These are phyloP conservation scores for Scleropages formosus DNA, from an alignment of 2,797 vertebrate genomes.

Conservation along the genomic window DNA sequence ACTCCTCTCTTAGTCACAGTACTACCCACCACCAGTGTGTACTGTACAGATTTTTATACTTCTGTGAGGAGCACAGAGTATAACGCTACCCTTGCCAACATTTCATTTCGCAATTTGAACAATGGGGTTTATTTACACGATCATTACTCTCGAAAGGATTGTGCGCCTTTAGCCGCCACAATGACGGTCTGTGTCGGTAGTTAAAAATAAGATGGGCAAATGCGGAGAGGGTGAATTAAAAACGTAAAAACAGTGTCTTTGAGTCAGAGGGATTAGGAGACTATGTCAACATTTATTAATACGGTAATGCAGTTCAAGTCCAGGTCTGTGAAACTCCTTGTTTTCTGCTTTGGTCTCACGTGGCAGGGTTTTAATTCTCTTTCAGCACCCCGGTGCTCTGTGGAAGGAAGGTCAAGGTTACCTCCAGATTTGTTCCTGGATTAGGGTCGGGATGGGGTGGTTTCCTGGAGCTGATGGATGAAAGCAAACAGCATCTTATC, in stretches of 20 bases:
- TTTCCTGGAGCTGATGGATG: slow-evolving; percentile 43
- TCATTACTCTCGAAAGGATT: not conserved
- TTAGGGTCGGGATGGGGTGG: slow-evolving; percentile 1
- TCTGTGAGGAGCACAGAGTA: too few species aligned
- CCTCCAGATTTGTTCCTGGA: not conserved
- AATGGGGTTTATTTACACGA: not conserved
- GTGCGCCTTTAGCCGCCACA: too few species aligned
- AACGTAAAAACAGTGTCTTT: too few species aligned
- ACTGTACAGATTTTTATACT: not conserved
- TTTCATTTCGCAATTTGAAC: not conserved
- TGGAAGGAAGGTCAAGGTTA: slow-evolving; percentile 24
- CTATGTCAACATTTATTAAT: not conserved
- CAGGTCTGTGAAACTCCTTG: not conserved
- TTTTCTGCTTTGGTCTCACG: not conserved
- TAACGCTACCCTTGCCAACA: not conserved
- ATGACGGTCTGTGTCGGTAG: too few species aligned
- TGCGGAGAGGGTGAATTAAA: too few species aligned
- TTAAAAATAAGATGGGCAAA: too few species aligned
- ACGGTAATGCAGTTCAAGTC: not conserved
- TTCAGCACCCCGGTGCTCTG: slow-evolving; percentile 6
- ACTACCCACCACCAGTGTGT: too few species aligned
- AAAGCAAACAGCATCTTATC: slow-evolving; percentile 57
- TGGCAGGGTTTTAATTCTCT: not conserved
- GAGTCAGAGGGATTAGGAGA: too few species aligned
- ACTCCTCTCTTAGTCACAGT: too few species aligned